Percentiles rank a stretch among this genome's conserved stretches.
Conservation (phyloP, 2,113 vertebrate genomes). For the Oreocharis arfaki region DNA sequence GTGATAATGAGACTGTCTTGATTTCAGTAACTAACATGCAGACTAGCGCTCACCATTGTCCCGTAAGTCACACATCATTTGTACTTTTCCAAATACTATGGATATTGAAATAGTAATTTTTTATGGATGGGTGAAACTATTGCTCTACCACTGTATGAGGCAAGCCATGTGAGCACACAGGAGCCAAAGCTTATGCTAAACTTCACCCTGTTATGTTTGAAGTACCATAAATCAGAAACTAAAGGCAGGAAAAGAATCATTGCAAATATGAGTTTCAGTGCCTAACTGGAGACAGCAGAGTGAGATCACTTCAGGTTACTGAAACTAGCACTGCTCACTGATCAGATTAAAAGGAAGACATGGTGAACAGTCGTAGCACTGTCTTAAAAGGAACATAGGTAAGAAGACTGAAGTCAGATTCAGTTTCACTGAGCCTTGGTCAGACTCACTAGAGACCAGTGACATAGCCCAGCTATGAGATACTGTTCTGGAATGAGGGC, state of each 20-base stretch:
- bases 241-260: not conserved
- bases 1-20: not conserved
- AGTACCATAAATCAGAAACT: not conserved
- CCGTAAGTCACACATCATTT: not conserved
- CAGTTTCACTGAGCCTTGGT: not conserved
- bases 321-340: not conserved
- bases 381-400: not conserved
- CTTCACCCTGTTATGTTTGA: not conserved
- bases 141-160: not conserved
- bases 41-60: not conserved
- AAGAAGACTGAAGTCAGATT: not conserved
- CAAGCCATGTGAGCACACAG: not conserved
- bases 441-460: not conserved
- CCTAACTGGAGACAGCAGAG: not conserved
- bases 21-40: not conserved
- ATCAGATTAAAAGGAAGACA: not conserved
- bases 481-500: not conserved
- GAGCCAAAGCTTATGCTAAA: not conserved
- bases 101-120: not conserved
- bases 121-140: not conserved
- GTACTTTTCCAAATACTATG: not conserved
- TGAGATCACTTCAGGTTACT: not conserved
- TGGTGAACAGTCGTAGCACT: not conserved
- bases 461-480: not conserved
- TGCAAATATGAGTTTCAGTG: not conserved